Conservation (phyloP, 2,797 vertebrate genomes). For the Propithecus deckenii region DNA sequence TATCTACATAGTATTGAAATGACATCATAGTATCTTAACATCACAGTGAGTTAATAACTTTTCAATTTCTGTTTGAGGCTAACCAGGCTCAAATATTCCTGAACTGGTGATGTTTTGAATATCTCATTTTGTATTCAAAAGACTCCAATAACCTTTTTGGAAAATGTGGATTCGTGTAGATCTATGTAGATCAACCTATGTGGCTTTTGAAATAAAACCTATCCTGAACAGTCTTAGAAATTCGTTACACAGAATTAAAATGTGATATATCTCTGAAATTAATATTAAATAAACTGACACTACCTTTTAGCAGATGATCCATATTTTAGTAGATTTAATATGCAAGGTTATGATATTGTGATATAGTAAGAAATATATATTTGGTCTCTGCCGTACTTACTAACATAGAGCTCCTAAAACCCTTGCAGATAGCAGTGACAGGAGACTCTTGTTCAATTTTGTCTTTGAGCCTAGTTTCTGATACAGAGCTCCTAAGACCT, state of each 20-base stretch:
- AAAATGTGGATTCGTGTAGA: background rate
- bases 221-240: conserved; percentile 12
- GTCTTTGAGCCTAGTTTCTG: background rate
- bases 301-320: background rate
- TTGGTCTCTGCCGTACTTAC: background rate
- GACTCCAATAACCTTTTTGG: background rate
- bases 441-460: background rate
- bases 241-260: conserved; percentile 13
- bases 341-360: background rate
- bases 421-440: background rate
- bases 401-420: background rate
- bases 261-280: background rate
- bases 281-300: background rate
- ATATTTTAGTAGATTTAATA: background rate
- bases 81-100: conserved; percentile 21
- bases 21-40: conserved; percentile 42
- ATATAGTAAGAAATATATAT: background rate
- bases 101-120: background rate
- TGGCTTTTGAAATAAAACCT: conserved; percentile 50
- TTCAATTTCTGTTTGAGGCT: background rate
- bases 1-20: conserved; percentile 16
- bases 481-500: background rate
- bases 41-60: background rate
- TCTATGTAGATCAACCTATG: background rate
- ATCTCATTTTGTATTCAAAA: conserved; percentile 22